These are phyloP conservation scores for Epizoanthus scotinus DNA, from an alignment of 92 coral and sea anemone genomes.

Conservation along the genomic window DNA sequence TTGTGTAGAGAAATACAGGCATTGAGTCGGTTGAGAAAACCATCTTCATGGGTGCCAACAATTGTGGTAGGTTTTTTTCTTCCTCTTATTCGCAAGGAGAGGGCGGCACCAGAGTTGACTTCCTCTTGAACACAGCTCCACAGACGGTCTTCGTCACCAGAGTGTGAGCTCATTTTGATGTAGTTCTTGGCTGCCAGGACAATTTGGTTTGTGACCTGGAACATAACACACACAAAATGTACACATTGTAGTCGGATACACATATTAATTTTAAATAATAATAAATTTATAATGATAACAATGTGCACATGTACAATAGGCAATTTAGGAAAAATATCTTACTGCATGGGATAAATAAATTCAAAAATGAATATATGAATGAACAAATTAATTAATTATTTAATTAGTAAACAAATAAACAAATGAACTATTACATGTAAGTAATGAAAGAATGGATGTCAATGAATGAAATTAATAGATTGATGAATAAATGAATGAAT, in stretches of 20 bases:
- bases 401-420: no score
- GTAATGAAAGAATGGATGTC: neutral
- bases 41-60: conserved; percentile 71
- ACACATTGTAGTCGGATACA: no score
- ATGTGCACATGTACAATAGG: no score
- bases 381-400: no score
- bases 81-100: conserved; percentile 62
- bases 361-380: no score
- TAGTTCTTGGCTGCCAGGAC: conserved; percentile 82
- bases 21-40: conserved; percentile 81
- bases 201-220: conserved; percentile 90
- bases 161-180: conserved; percentile 61
- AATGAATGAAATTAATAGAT: no score
- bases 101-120: conserved; percentile 56
- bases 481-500: no score
- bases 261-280: no score
- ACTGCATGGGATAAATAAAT: no score
- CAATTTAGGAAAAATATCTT: no score
- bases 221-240: neutral
- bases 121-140: conserved; percentile 91
- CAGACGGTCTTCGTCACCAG: conserved; percentile 82
- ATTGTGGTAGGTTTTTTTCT: conserved; percentile 67
- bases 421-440: neutral
- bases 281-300: no score
- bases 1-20: conserved; percentile 87